Evolutionary conservation across 2,888 invertebrate genomes (phyloP), one percentile per base, ranked within the genome.

Genomic region (Tiphia femorata): DNA sequence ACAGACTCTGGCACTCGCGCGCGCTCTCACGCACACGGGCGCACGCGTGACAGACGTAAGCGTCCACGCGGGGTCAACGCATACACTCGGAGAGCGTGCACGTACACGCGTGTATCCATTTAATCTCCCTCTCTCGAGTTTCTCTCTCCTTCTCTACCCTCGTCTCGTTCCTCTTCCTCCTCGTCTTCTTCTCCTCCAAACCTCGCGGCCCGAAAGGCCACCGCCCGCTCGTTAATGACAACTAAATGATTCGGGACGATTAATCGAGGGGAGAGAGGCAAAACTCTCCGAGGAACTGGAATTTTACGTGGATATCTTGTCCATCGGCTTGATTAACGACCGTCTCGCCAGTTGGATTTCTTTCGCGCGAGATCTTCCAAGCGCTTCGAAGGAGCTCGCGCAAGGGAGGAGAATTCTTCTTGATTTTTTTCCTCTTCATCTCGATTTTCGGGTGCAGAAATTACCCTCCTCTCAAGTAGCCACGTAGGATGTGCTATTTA

Each of bases 161-260:
- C 20, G 10, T 20, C 23, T 47, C 41, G 8, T 25, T 25, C 5
- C 8, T 25, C 8, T 25, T 6, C 20, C 50, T 35, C n/a, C n/a
- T n/a, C n/a, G n/a, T n/a, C n/a, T n/a, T n/a, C n/a, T n/a, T n/a
- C n/a, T n/a, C n/a, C n/a, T n/a, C n/a, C n/a, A n/a, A n/a, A n/a
- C n/a, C 20, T 14, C 35, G 55, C 46, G 42, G 49, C 43, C 57
- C 49, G 53, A 57, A 53, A 62, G 57, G 43, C 50, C 56, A 55
- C 37, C 44, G 17, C 37, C 10, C 59, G 56, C 62, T 55, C 65
- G 63, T 65, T 70, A 62, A 64, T 58, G 65, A 61, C 63, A 56
- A 72, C 68, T 70, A 73, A n/a, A 67, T 66, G 66, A 64, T 66
- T 73, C 65, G 53, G 52, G 30, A 55, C 8, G 33, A 44, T 21